Percentiles rank a stretch among this genome's conserved stretches.
Evolutionary conservation across 2,797 vertebrate species (phyloP).

Genomic region (Fundulus diaphanus): DNA sequence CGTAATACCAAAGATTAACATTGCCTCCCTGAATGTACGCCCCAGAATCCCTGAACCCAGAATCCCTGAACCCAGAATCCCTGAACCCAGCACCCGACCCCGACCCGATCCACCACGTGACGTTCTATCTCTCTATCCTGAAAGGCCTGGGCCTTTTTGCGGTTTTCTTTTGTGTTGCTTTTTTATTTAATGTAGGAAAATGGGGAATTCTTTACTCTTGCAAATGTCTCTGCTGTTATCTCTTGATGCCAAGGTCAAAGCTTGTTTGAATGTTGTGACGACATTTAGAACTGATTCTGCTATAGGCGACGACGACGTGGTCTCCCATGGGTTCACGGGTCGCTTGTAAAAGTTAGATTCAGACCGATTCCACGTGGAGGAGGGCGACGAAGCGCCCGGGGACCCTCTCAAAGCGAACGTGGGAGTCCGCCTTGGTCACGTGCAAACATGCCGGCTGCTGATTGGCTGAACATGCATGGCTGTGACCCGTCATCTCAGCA

Average conservation of each 20-base stretch:
- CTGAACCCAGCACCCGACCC: constrained; percentile 26
- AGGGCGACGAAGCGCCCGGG: constrained; percentile 45
- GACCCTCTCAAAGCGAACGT: constrained; percentile 60
- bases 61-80: constrained; percentile 63
- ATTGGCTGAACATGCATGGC: constrained; percentile 64
- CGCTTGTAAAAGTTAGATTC: constrained; percentile 72
- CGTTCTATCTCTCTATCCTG: constrained; percentile 73
- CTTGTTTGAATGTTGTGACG: constrained; percentile 81
- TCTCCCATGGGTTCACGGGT: constrained; percentile 71
- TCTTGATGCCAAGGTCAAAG: constrained; percentile 77
- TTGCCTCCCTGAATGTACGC: constrained; percentile 87
- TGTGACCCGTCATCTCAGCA: constrained; percentile 42
- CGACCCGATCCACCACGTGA: constrained; percentile 63
- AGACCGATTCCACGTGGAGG: constrained; percentile 63
- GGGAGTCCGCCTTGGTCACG: constrained; percentile 63
- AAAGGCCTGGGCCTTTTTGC: constrained; percentile 68
- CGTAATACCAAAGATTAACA: constrained; percentile 87
- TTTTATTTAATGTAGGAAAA: constrained; percentile 69
- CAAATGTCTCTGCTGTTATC: constrained; percentile 77
- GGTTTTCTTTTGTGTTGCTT: constrained; percentile 9
- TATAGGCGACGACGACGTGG: constrained; percentile 65
- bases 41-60: too few relatives aligned
- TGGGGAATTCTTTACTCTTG: constrained; percentile 75
- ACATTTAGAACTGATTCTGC: constrained; percentile 68
- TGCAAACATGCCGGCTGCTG: constrained; percentile 58